Conservation (phyloP, 2,113 vertebrate species). For the Brachirus orientalis region DNA sequence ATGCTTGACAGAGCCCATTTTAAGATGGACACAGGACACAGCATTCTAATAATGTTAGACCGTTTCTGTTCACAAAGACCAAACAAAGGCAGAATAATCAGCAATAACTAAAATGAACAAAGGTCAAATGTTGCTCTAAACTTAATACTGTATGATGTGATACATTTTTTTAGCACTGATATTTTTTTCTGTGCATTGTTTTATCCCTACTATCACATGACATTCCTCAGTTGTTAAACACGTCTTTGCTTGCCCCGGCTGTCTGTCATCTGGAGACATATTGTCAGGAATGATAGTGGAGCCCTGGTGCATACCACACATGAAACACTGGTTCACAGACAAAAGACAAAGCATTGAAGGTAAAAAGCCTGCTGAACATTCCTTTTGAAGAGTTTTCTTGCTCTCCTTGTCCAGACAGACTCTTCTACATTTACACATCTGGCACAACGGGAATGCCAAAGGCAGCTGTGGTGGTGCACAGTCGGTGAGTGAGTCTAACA, state of each 20-base stretch:
- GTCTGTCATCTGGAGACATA: slow-evolving; percentile 1
- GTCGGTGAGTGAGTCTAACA: slow-evolving; percentile 80
- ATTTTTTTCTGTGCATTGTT: slow-evolving; percentile 6
- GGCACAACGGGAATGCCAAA: slow-evolving; percentile 92
- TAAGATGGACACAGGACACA: too few species aligned
- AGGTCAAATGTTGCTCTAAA: background rate
- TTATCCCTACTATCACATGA: slow-evolving; percentile 3
- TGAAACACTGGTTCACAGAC: background rate
- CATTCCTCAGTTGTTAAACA: slow-evolving; percentile 53
- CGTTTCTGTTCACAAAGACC: too few species aligned
- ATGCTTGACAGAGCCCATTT: too few species aligned
- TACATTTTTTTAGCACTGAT: background rate
- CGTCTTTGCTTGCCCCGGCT: slow-evolving; percentile 57
- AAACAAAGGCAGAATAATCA: too few species aligned
- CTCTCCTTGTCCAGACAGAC: slow-evolving; percentile 75
- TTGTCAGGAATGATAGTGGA: slow-evolving; percentile 18
- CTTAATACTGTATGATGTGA: background rate
- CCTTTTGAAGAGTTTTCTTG: background rate
- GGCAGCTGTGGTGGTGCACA: slow-evolving; percentile 91
- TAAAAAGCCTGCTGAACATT: background rate
- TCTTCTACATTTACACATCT: slow-evolving; percentile 92
- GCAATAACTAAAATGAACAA: too few species aligned
- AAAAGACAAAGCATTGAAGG: background rate
- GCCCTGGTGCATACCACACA: slow-evolving; percentile 1
- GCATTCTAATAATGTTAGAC: too few species aligned